Base-by-base conservation (phyloP, 2,888 invertebrate genomes). In the Thymelicus sylvestris region DNA sequence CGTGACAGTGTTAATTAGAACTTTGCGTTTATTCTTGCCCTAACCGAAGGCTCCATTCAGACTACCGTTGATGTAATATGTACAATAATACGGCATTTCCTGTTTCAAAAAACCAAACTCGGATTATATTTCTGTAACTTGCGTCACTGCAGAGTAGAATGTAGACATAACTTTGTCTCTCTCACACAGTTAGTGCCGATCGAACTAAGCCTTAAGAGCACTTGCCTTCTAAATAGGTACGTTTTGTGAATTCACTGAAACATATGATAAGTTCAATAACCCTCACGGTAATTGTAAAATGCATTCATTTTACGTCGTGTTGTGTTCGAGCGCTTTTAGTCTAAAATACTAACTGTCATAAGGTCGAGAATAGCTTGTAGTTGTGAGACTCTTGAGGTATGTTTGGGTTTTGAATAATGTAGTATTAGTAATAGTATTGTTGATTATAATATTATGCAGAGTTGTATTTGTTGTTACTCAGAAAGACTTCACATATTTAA, bases 211-310 rank as follows among this genome's bases (percentile, higher is more conserved):
- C 31, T 24, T 44, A 52, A 57, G 41, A 39, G 55, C 47, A 57
- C 44, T 38, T 63, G 31, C 68, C 15, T 15, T 68, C 19, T 50
- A 48, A 48, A 59, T 47, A 55, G 7, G 8, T 41, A 44, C 44
- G 44, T 44, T 44, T 44, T 44, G 44, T 68, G 31, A 68, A 47
- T 63, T 57, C 63, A 19, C 62, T 55, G 62, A 55, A 67, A 68
- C 67, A 68, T 55, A 67, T 68, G 67, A 68, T 63, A 38, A 50
- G 63, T 55, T 68, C 68, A 63, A 63, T 68, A 24, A 68, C 63
- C 57, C 19, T 44, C 15, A 19, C 5, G 44, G 67, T 47, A 62
- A 62, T 62, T 55, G 67, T 62, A 31, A 62, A 68, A 68, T 68
- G 67, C 67, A 68, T 68, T 68, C 60, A 24, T 62, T 55, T 68